A percentile compares a stretch with the other conserved stretches of the same genome.
phyloP scores from a whole-genome alignment of 2,113 vertebrate species.

The Neodontobutis hainanensis region DNA sequence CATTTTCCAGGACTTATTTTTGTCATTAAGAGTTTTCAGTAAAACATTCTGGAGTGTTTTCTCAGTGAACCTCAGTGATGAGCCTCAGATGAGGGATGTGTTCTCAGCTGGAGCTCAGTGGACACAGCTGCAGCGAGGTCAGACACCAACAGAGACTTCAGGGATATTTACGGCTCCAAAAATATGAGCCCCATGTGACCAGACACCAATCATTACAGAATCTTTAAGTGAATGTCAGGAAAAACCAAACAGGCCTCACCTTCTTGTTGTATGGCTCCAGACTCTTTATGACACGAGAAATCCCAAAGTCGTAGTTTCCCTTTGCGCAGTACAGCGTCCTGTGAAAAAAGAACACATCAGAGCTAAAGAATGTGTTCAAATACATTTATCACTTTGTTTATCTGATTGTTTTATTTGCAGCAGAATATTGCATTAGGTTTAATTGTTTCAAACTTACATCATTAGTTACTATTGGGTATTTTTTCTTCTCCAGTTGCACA shows the following conservation, averaged over 20 bases:
- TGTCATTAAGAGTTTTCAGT: no score
- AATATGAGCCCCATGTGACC: neutral
- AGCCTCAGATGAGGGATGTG: conserved; percentile 31
- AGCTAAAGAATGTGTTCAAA: no score
- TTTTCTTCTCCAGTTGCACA: no score
- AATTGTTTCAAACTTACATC: no score
- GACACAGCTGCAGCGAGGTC: conserved; percentile 49
- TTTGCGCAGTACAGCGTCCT: conserved; percentile 95
- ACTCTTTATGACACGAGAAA: conserved; percentile 95
- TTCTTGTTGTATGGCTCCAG: conserved; percentile 96
- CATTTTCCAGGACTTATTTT: no score
- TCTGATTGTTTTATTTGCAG: no score
- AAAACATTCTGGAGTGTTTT: neutral
- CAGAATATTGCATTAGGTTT: no score
- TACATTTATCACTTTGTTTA: no score
- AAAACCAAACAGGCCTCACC: conserved; percentile 57
- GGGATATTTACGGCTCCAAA: neutral
- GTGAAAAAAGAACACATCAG: conserved; percentile 16
- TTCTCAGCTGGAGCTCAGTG: conserved; percentile 53
- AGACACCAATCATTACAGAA: neutral
- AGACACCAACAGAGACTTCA: neutral
- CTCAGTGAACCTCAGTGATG: neutral
- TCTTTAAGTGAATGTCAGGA: neutral
- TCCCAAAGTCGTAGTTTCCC: conserved; percentile 96
- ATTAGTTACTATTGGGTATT: no score